phyloP scores from a whole-genome alignment of 1,140 invertebrate species.

The Andrena cerasifolii region DNA sequence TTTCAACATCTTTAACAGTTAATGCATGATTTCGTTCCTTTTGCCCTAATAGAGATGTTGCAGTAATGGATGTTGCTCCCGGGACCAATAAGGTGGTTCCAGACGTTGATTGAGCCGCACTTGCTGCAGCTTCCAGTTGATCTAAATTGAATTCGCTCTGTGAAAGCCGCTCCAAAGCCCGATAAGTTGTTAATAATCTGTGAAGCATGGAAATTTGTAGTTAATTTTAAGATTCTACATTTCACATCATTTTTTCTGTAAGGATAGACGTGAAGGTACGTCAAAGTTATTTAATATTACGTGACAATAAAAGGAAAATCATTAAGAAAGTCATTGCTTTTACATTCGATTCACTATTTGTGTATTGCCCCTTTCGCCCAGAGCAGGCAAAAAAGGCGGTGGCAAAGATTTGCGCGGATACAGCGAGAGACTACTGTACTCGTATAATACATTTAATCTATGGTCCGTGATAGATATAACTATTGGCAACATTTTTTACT shows the following conservation, averaged over 20 bases:
- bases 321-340: too few relatives aligned
- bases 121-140: constrained; percentile 85
- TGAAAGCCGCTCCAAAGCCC: constrained; percentile 90
- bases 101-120: constrained; percentile 77
- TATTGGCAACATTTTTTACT: too few relatives aligned
- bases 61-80: constrained; percentile 69
- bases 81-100: constrained; percentile 84
- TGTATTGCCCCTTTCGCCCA: too few relatives aligned
- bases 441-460: too few relatives aligned
- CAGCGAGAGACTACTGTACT: too few relatives aligned
- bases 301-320: too few relatives aligned
- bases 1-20: constrained; percentile 90
- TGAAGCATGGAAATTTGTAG: neutral
- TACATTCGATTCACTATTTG: too few relatives aligned
- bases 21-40: constrained; percentile 84
- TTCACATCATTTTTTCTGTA: neutral
- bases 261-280: too few relatives aligned
- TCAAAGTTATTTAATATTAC: too few relatives aligned
- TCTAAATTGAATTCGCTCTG: constrained; percentile 93
- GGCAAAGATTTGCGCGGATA: too few relatives aligned
- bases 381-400: too few relatives aligned
- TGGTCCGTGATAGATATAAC: too few relatives aligned
- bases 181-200: constrained; percentile 90
- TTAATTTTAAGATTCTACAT: neutral
- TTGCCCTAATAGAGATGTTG: constrained; percentile 62